phyloP scores from a whole-genome alignment of 2,797 vertebrate species.

The Taeniopygia guttata region DNA sequence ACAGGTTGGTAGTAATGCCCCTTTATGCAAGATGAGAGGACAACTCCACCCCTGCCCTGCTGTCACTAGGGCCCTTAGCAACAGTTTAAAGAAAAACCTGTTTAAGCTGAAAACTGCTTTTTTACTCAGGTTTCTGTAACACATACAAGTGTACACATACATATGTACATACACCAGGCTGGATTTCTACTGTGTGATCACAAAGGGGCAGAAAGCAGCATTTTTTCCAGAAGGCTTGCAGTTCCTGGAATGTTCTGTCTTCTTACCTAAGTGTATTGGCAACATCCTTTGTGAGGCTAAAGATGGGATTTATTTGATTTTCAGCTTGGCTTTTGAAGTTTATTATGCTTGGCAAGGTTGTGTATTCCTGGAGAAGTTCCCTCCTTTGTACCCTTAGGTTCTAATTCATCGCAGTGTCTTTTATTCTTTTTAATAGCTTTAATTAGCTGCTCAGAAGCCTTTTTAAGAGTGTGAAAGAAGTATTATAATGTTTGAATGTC shows the following conservation, averaged over 20 bases:
- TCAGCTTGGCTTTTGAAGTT: slow-evolving; percentile 23
- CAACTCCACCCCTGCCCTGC: rapidly evolving
- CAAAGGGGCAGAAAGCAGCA: not conserved
- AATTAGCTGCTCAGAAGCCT: slow-evolving; percentile 12
- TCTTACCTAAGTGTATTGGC: not conserved
- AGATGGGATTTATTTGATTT: slow-evolving; percentile 15
- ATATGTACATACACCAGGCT: not conserved
- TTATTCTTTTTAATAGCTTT: slow-evolving; percentile 26
- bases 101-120: not conserved
- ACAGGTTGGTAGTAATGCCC: not conserved
- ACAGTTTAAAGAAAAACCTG: not conserved
- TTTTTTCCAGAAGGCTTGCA: not conserved
- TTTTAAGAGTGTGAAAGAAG: not conserved
- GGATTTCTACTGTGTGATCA: not conserved
- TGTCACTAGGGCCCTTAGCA: not conserved
- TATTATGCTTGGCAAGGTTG: slow-evolving; percentile 1
- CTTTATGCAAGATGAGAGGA: not conserved
- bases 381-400: not conserved
- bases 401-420: not conserved
- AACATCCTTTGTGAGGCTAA: not conserved
- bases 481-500: not conserved
- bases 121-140: not conserved
- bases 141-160: not conserved
- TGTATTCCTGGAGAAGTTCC: not conserved
- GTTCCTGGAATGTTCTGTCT: not conserved